phyloP scores from a whole-genome alignment of 2,113 vertebrate genomes.

The Oncorhynchus clarkii region DNA sequence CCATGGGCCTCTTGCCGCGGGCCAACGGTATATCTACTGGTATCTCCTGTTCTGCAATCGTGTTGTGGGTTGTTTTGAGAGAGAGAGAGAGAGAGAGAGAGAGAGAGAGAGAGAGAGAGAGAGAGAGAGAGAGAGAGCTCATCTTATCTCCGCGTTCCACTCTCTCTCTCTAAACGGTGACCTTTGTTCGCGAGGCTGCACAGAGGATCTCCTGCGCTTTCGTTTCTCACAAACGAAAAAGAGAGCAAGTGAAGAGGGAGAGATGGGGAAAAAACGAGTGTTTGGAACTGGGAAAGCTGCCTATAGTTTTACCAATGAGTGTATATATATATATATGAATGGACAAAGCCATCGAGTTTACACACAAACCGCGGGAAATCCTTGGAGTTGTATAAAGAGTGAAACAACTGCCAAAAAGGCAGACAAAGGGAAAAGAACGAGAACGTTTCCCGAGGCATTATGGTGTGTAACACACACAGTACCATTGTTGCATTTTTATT shows the following conservation, averaged over 20 bases:
- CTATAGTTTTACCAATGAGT: too few species aligned
- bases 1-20: background rate
- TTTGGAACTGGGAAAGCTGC: too few species aligned
- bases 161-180: constrained; percentile 46
- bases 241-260: background rate
- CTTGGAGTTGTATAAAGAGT: constrained; percentile 1
- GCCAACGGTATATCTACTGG: background rate
- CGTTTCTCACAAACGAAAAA: constrained; percentile 13
- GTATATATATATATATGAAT: background rate
- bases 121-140: constrained; percentile 10
- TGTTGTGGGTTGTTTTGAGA: background rate
- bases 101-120: too few species aligned
- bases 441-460: background rate
- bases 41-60: constrained; percentile 33
- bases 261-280: background rate
- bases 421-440: constrained; percentile 18
- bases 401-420: constrained; percentile 27
- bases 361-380: background rate
- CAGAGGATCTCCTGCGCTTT: constrained; percentile 16
- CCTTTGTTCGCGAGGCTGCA: constrained; percentile 54
- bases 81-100: background rate
- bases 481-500: background rate
- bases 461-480: background rate
- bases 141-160: constrained; percentile 57
- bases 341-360: background rate